These are phyloP conservation scores for Amphiprion ocellaris DNA, from an alignment of 2,113 vertebrate species.

Conservation along the genomic window DNA sequence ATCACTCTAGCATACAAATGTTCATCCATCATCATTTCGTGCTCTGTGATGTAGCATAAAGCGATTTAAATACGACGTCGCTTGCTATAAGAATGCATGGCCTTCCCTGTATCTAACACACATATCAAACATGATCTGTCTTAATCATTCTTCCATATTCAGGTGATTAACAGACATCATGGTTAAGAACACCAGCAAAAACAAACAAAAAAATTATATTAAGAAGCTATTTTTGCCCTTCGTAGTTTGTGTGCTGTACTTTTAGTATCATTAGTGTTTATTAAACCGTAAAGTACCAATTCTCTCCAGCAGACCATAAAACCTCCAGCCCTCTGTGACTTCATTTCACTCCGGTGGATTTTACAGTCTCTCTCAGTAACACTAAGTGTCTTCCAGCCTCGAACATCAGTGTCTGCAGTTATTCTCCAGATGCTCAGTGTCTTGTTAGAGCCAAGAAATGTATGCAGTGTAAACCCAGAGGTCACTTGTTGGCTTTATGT, in stretches of 20 bases:
- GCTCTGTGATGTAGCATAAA: not conserved
- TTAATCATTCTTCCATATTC: too few species aligned
- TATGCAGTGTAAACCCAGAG: constrained; percentile 12
- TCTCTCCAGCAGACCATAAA: not conserved
- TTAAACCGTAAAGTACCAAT: not conserved
- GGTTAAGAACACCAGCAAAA: not conserved
- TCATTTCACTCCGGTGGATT: not conserved
- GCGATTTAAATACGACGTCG: not conserved
- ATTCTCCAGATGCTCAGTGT: not conserved
- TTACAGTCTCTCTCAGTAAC: not conserved
- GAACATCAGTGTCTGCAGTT: not conserved
- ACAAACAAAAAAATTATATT: not conserved
- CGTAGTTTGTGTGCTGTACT: not conserved
- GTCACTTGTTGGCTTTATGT: constrained; percentile 20
- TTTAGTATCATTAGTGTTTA: not conserved
- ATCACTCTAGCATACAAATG: not conserved
- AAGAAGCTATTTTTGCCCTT: not conserved
- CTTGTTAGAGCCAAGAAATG: constrained; percentile 28
- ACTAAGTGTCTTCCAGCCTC: not conserved
- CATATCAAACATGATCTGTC: too few species aligned
- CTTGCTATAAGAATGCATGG: not conserved
- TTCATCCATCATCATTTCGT: not conserved
- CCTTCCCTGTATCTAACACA: too few species aligned
- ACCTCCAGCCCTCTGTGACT: not conserved
- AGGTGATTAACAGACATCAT: not conserved